Base-by-base conservation (phyloP, 1,140 invertebrate species). In the Drosophila takahashii region DNA sequence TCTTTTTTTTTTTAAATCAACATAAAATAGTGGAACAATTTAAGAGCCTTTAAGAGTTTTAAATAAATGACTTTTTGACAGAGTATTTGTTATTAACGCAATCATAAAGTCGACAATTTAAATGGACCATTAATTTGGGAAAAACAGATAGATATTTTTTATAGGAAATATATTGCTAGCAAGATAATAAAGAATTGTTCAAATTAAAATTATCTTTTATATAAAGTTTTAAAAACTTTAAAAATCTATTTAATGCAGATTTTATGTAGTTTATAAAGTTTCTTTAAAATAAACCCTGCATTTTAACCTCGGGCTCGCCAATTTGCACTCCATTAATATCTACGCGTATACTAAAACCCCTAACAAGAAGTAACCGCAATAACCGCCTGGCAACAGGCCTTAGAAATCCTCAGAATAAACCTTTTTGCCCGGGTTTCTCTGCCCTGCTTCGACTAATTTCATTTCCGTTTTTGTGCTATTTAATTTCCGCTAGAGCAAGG, bases 391-490 rank as follows among this genome's bases (percentile, higher is more conserved):
- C 16, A 60, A 45, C 39, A 29, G 32, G 16, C n/a, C 4, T 22
- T 4, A 45, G 48, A 18, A 18, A 65, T 32, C 16, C 42, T 29
- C 22, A 18, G 22, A 51, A 26, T 4, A n/a, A 74, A 56, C 41
- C 56, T 56, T 60, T 74, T 60, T 54, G 11, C 29, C 16, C n/a
- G n/a, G 37, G 3, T 26, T 18, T 32, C 48, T 32, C 39, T 16
- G 18, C 26, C 51, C 65, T n/a, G 37, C 39, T 32, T 29, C 44
- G 44, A 71, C 84, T 87, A 87, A 87, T 87, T 89, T 89, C 78
- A 89, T 89, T 84, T 89, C 84, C 84, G 84, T 44, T 61, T 74
- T 66, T 77, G 53, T 54, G 76, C 85, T 77, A 79, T 87, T 89
- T 87, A 83, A 87, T 87, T 89, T 87, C 79, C 84, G 84, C 65